These are phyloP conservation scores for Nesogale talazaci DNA, from an alignment of 2,113 vertebrate genomes.

Conservation along the genomic window DNA sequence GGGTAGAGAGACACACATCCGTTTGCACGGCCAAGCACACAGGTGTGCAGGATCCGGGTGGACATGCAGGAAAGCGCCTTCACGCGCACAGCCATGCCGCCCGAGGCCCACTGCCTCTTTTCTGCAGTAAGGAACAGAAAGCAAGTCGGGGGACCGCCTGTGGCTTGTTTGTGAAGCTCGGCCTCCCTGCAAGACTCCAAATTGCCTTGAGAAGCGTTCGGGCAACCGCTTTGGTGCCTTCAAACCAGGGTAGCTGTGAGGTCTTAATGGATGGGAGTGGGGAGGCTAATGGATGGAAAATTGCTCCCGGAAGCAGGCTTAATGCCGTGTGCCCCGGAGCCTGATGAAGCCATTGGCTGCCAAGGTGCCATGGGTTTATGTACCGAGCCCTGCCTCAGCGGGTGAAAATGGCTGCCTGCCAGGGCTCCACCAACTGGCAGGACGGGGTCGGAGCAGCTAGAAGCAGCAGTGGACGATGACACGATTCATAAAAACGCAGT, in stretches of 20 bases:
- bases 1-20: not conserved
- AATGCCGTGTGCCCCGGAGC: not conserved
- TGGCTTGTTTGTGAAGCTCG: accelerated
- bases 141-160: not conserved
- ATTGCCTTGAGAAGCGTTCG: accelerated
- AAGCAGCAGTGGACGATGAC: accelerated
- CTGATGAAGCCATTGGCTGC: accelerated
- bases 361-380: not conserved
- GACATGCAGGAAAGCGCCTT: not conserved
- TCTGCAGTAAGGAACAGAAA: not conserved
- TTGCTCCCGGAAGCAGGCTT: accelerated
- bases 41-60: accelerated
- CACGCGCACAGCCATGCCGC: accelerated
- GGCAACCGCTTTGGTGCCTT: not conserved
- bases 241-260: not conserved
- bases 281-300: not conserved
- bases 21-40: too few species aligned
- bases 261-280: accelerated
- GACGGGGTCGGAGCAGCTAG: not conserved
- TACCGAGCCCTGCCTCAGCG: accelerated
- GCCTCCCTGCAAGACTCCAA: not conserved
- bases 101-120: not conserved
- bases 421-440: not conserved
- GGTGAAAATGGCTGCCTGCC: accelerated
- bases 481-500: not conserved